Evolutionary conservation across 1,140 invertebrate genomes (phyloP).

Genomic region (Penaeus chinensis): DNA sequence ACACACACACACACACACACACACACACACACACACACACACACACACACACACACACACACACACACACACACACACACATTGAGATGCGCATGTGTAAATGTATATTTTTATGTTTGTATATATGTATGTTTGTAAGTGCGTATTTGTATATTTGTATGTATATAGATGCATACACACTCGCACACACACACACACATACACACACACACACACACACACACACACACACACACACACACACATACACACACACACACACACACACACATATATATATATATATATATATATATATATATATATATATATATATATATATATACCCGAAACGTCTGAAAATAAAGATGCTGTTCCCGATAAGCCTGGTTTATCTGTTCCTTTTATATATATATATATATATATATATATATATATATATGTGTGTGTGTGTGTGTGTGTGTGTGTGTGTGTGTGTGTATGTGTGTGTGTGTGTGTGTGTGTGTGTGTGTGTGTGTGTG

Average conservation of each 20-base stretch:
- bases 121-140: background rate
- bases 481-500: background rate
- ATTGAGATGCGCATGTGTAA: background rate
- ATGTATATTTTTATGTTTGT: background rate
- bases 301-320: no score
- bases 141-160: background rate
- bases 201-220: background rate
- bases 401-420: no score
- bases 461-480: constrained; percentile 12
- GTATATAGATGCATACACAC: background rate
- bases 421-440: background rate
- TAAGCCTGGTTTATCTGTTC: no score
- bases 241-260: no score
- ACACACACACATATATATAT: no score
- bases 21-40: background rate
- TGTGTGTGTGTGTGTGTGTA: constrained; percentile 12
- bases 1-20: background rate
- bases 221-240: background rate
- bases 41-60: background rate
- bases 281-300: no score
- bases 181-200: background rate
- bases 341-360: no score
- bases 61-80: background rate
- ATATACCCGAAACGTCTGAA: no score
- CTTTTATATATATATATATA: no score